phyloP scores from a whole-genome alignment of 2,797 vertebrate genomes.

The Falco rusticolus region DNA sequence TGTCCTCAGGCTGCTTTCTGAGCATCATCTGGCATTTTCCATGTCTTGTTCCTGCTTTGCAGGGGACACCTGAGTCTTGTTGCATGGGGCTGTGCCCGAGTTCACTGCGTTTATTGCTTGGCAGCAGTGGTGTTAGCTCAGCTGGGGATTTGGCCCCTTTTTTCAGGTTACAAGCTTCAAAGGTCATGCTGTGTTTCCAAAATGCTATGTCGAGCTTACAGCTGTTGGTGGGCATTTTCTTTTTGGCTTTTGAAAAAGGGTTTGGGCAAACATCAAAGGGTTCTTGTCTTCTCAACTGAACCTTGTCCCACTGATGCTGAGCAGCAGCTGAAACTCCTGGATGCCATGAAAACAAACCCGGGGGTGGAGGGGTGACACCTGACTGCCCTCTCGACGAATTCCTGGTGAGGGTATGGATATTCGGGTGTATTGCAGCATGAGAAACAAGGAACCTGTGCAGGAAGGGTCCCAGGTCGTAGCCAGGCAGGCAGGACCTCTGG shows the following conservation, averaged over 20 bases:
- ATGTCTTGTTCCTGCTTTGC: not conserved
- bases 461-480: not conserved
- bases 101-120: not conserved
- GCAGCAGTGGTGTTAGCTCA: not conserved
- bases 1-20: not conserved
- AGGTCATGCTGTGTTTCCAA: not conserved
- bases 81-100: not conserved
- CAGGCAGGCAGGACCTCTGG: not conserved
- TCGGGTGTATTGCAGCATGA: not conserved
- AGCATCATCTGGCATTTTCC: not conserved
- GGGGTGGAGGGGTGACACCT: not conserved
- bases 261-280: not conserved
- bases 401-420: not conserved
- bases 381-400: not conserved
- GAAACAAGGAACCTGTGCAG: not conserved
- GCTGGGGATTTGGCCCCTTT: not conserved
- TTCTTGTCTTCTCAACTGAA: not conserved
- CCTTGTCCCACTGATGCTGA: not conserved
- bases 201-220: not conserved
- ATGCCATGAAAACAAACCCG: not conserved
- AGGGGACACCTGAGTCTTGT: not conserved
- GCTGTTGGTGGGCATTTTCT: slow-evolving; percentile 6
- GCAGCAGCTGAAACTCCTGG: not conserved
- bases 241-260: not conserved
- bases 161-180: not conserved